A percentile compares a stretch with the other conserved stretches of the same genome.
Evolutionary conservation across 2,113 vertebrate genomes (phyloP).

Genomic region (Campylomormyrus numenius): DNA sequence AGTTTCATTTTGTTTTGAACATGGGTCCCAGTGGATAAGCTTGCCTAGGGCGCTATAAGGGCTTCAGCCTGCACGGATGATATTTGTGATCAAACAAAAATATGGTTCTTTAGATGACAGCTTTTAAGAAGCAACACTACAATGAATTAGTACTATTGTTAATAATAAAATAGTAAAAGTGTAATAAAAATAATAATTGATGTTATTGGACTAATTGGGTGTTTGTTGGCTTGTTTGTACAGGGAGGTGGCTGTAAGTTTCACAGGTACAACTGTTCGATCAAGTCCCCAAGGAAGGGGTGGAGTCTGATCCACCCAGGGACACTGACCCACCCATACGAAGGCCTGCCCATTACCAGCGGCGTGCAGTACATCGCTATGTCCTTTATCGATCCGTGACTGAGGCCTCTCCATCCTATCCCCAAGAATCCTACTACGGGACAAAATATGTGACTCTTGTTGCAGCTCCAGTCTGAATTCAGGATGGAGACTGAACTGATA

Average conservation of each 20-base stretch:
- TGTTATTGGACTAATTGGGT: neutral
- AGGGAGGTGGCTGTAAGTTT: conserved; percentile 95
- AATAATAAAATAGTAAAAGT: neutral
- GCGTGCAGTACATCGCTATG: conserved; percentile 89
- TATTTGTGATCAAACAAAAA: neutral
- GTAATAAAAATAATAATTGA: neutral
- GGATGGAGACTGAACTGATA: conserved; percentile 38
- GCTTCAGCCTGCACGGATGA: neutral
- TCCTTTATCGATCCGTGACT: conserved; percentile 87
- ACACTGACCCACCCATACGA: conserved; percentile 90
- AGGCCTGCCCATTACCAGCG: conserved; percentile 88
- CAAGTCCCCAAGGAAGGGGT: conserved; percentile 86
- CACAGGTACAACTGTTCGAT: conserved; percentile 90
- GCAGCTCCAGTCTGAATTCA: conserved; percentile 32
- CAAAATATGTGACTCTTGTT: conserved; percentile 19
- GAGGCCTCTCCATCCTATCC: neutral
- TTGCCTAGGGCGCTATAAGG: neutral
- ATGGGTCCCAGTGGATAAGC: neutral
- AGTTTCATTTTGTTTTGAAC: neutral
- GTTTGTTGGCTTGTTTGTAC: neutral
- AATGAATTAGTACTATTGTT: neutral
- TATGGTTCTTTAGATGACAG: neutral
- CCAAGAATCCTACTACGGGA: neutral
- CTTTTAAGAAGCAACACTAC: neutral
- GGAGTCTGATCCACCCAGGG: conserved; percentile 96